Base-by-base conservation (phyloP, 1,140 invertebrate species). In the Conopomorpha cramerella region DNA sequence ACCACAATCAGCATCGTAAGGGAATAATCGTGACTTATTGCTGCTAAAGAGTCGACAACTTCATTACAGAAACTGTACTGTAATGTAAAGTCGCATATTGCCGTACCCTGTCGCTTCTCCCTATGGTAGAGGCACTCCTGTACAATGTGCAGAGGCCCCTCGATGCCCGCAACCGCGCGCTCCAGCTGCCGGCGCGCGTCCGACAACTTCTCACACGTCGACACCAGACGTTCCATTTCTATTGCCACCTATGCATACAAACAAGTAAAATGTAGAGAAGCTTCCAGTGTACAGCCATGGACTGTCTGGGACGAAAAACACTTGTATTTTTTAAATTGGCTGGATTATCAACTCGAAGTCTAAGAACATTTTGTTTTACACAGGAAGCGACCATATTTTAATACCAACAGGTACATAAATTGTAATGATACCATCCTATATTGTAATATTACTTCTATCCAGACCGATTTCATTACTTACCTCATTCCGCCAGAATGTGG, bases 401-500 rank as follows among this genome's bases (percentile, higher is more conserved):
- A n/a, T n/a, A n/a, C n/a, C n/a, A n/a, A n/a, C n/a, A n/a, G n/a
- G n/a, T n/a, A n/a, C n/a, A n/a, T n/a, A n/a, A n/a, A n/a, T n/a
- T n/a, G n/a, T n/a, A n/a, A n/a, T n/a, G n/a, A n/a, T n/a, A n/a
- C n/a, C n/a, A n/a, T n/a, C n/a, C n/a, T n/a, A n/a, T n/a, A n/a
- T n/a, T n/a, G n/a, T n/a, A n/a, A n/a, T n/a, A n/a, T n/a, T n/a
- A n/a, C n/a, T n/a, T n/a, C n/a, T n/a, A n/a, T n/a, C n/a, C n/a
- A n/a, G n/a, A n/a, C n/a, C n/a, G n/a, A 25, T 18, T 16, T 6
- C 7, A 11, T 4, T 15, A n/a, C n/a, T 65, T 16, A 92, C 80
- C 78, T 97, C 94, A 62, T 93, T 92, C 33, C 92, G 84, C 94
- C 93, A 96, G 67, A 95, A 96, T 14, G 89, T 91, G n/a, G 93